Percentiles rank a stretch among this genome's conserved stretches.
These are phyloP conservation scores for Napeogenes sylphis DNA, from an alignment of 2,888 invertebrate species.

Conservation along the genomic window DNA sequence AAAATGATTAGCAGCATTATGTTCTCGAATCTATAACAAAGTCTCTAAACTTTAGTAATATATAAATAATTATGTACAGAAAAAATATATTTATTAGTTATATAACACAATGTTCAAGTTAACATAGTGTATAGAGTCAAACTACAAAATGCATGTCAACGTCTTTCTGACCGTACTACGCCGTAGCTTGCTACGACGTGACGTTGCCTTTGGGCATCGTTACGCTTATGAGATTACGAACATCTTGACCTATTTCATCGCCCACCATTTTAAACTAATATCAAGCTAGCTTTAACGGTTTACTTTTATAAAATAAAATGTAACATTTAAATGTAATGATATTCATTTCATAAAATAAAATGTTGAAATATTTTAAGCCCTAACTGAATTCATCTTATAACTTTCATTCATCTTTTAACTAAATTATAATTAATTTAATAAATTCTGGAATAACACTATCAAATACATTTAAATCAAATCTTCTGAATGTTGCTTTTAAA, in stretches of 20 bases:
- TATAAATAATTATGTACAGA: no score
- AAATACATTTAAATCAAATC: no score
- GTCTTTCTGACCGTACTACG: neutral
- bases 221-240: constrained; percentile 34
- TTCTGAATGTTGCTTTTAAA: no score
- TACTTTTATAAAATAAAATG: constrained; percentile 1
- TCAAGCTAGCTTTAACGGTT: constrained; percentile 1
- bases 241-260: constrained; percentile 35
- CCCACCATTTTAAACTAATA: constrained; percentile 21
- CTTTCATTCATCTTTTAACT: no score
- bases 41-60: no score
- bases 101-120: neutral
- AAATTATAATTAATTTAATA: no score
- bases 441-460: no score
- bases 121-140: neutral
- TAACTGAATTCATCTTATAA: no score
- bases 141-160: constrained; percentile 4
- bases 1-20: no score
- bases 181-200: constrained; percentile 20
- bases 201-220: constrained; percentile 36
- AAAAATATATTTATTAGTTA: no score
- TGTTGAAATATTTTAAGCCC: neutral
- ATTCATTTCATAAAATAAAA: neutral
- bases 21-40: no score
- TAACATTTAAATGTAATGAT: neutral